These are phyloP conservation scores for Ailurus styani DNA, from an alignment of 2,113 vertebrate genomes.

Conservation along the genomic window DNA sequence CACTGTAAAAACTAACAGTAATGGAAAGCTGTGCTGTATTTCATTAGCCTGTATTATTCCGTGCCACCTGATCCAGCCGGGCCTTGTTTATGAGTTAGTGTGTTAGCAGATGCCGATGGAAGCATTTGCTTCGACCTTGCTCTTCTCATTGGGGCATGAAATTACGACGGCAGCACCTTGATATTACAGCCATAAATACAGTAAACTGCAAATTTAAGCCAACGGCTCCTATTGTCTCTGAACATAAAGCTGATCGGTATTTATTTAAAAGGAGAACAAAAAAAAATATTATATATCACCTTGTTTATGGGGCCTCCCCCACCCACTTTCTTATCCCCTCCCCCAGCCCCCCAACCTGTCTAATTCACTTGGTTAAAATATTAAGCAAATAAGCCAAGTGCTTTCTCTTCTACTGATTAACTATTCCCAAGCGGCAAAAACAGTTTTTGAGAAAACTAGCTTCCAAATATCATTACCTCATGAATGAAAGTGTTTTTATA, in stretches of 20 bases:
- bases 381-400: slow-evolving; percentile 83
- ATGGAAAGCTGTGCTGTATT: slow-evolving; percentile 99
- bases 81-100: slow-evolving; percentile 99
- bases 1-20: slow-evolving; percentile 99
- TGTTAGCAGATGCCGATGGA: slow-evolving; percentile 99
- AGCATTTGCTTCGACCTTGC: slow-evolving; percentile 99
- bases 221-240: slow-evolving; percentile 99
- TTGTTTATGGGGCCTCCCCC: slow-evolving; percentile 98
- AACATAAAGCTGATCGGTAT: slow-evolving; percentile 99
- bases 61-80: slow-evolving; percentile 99
- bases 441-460: slow-evolving; percentile 72
- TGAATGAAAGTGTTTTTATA: not conserved
- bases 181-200: slow-evolving; percentile 99
- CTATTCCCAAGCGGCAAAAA: slow-evolving; percentile 72
- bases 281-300: slow-evolving; percentile 99
- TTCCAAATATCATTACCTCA: slow-evolving; percentile 19
- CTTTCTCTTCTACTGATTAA: slow-evolving; percentile 78
- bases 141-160: slow-evolving; percentile 99
- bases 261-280: slow-evolving; percentile 99
- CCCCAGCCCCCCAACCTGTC: slow-evolving; percentile 82
- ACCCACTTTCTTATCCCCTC: slow-evolving; percentile 80
- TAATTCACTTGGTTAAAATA: slow-evolving; percentile 84
- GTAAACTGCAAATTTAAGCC: slow-evolving; percentile 99
- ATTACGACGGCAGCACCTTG: slow-evolving; percentile 99
- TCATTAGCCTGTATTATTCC: slow-evolving; percentile 99